phyloP scores from a whole-genome alignment of 2,113 vertebrate genomes.

The Parotia lawesii region DNA sequence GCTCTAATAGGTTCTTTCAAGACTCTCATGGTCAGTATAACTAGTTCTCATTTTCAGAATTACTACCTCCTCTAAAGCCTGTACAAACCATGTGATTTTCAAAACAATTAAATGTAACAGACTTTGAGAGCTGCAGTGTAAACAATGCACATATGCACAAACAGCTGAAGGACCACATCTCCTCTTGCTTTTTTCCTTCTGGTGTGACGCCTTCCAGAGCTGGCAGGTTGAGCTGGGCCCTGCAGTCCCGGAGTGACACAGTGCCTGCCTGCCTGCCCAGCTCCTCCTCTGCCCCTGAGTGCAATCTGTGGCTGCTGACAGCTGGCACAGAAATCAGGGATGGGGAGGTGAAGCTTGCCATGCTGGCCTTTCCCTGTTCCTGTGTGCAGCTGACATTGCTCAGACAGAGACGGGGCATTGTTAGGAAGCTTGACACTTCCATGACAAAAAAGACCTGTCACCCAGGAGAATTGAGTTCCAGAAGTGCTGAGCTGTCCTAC shows the following conservation, averaged over 20 bases:
- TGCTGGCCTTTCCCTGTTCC: neutral
- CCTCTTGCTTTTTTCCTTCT: neutral
- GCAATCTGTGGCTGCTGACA: neutral
- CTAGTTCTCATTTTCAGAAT: neutral
- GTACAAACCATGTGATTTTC: neutral
- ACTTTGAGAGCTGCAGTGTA: neutral
- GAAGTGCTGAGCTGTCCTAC: neutral
- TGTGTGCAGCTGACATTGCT: neutral
- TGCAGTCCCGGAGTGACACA: neutral
- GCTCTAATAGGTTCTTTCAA: neutral
- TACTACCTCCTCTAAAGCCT: neutral
- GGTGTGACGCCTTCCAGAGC: neutral
- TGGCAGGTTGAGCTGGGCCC: neutral
- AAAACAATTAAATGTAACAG: neutral
- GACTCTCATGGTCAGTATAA: neutral
- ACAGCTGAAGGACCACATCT: neutral
- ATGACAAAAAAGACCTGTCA: neutral
- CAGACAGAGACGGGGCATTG: fast-evolving
- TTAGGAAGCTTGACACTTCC: neutral
- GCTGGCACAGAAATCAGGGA: neutral
- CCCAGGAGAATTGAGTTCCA: neutral
- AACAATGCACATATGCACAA: neutral
- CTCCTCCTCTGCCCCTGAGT: neutral
- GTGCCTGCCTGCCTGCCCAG: neutral
- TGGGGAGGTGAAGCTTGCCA: neutral